phyloP scores from a whole-genome alignment of 2,113 vertebrate species.

The Climacteris rufus region DNA sequence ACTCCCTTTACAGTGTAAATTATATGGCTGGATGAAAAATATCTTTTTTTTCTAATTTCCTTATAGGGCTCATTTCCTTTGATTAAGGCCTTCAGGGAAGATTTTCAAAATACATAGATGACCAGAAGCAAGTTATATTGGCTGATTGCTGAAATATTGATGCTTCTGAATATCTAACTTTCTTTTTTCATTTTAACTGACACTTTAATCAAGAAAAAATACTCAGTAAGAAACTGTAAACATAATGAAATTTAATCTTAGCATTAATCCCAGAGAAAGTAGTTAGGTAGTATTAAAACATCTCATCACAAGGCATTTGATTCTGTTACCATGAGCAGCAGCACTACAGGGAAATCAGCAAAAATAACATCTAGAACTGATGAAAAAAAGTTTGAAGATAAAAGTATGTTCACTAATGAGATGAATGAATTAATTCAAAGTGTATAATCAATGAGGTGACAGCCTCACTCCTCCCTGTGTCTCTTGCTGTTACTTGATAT shows the following conservation, averaged over 20 bases:
- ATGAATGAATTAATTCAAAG: not conserved
- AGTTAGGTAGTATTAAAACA: not conserved
- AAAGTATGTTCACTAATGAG: constrained; percentile 2
- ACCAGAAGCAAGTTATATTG: not conserved
- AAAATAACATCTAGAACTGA: not conserved
- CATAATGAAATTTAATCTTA: not conserved
- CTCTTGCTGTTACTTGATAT: not conserved
- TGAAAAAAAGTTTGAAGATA: not conserved
- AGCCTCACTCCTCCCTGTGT: not conserved
- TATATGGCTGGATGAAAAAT: not conserved
- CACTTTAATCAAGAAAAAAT: not conserved
- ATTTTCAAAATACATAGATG: not conserved
- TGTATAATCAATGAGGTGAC: not conserved
- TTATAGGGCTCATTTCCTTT: not conserved
- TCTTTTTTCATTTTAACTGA: not conserved
- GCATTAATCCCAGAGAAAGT: not conserved
- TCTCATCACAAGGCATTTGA: not conserved
- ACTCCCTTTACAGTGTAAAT: not conserved
- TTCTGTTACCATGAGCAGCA: not conserved
- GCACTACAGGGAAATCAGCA: constrained; percentile 27
- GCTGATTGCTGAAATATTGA: not conserved
- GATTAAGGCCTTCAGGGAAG: not conserved
- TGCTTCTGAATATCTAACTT: not conserved
- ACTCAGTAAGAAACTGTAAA: not conserved
- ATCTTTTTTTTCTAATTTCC: not conserved